Evolutionary conservation across 1,140 invertebrate genomes (phyloP).

Genomic region (Leptestheria dahalacensis): DNA sequence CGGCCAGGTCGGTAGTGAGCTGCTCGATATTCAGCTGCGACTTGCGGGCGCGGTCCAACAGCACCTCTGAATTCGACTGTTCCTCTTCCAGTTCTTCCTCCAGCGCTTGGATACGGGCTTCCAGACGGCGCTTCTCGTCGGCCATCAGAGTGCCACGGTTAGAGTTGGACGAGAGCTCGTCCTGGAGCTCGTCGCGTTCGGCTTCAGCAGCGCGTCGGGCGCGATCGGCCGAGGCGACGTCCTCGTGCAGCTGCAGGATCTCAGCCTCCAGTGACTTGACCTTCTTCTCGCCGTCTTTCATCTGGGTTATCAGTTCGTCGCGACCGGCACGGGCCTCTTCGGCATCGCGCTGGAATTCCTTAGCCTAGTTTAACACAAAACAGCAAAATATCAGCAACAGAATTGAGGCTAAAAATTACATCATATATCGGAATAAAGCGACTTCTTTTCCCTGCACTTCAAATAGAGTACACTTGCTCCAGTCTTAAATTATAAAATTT

Average conservation of each 20-base stretch:
- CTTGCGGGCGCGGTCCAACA: slow-evolving; percentile 78
- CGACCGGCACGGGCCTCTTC: slow-evolving; percentile 73
- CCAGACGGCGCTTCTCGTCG: slow-evolving; percentile 93
- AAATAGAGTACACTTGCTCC: too few relatives aligned
- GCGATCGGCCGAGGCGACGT: slow-evolving; percentile 69
- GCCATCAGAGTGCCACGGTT: slow-evolving; percentile 60
- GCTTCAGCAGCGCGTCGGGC: slow-evolving; percentile 71
- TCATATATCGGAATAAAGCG: too few relatives aligned
- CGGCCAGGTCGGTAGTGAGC: slow-evolving; percentile 59
- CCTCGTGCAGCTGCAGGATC: slow-evolving; percentile 73
- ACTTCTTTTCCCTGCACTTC: too few relatives aligned
- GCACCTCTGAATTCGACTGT: slow-evolving; percentile 74
- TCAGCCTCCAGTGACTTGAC: slow-evolving; percentile 84
- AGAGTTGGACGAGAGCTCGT: slow-evolving; percentile 70
- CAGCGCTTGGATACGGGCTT: slow-evolving; percentile 76
- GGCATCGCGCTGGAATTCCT: slow-evolving; percentile 77
- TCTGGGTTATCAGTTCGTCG: slow-evolving; percentile 62
- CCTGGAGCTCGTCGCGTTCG: slow-evolving; percentile 83
- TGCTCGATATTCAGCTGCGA: slow-evolving; percentile 70
- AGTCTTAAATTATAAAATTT: too few relatives aligned
- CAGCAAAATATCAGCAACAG: too few relatives aligned
- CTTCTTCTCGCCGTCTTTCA: slow-evolving; percentile 84
- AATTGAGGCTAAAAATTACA: too few relatives aligned
- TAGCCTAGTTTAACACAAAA: too few relatives aligned
- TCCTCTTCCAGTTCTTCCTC: slow-evolving; percentile 97